Evolutionary conservation across 37 sponge, comb jelly and placozoan genomes (phyloP).

Genomic region (Eunapius fragilis): DNA sequence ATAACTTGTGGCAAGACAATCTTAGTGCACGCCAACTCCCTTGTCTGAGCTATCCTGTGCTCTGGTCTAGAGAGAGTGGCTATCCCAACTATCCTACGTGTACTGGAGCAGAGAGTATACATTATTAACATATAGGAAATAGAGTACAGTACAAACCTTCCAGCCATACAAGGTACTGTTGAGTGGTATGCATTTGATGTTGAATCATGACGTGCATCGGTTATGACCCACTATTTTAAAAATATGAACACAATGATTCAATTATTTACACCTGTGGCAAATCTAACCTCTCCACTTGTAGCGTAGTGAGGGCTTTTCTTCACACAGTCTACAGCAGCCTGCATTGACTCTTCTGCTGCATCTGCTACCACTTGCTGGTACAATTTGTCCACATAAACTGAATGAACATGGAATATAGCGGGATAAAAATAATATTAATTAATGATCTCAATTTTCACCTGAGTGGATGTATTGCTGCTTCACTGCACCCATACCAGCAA

Average conservation of each 20-base stretch:
- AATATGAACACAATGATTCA: not conserved
- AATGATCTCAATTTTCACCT: no score
- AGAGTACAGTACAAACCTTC: no score
- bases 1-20: constrained; percentile 16
- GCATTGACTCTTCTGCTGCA: no score
- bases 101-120: not conserved
- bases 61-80: constrained; percentile 12
- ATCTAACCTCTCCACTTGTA: constrained; percentile 21
- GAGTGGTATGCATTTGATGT: constrained; percentile 6
- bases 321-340: no score
- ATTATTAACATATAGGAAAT: not conserved
- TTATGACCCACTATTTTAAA: constrained; percentile 9
- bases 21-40: constrained; percentile 9
- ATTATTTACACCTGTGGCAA: not conserved
- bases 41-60: constrained; percentile 11
- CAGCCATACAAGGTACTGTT: constrained; percentile 21
- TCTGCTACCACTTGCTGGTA: no score
- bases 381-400: no score
- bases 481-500: no score
- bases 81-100: not conserved
- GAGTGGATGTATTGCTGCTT: no score
- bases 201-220: constrained; percentile 7
- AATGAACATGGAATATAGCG: no score
- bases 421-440: no score
- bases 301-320: constrained; percentile 19